A percentile compares a stretch with the other conserved stretches of the same genome.
Evolutionary conservation across 2,888 invertebrate species (phyloP).

Genomic region (Allolobophora icterica): DNA sequence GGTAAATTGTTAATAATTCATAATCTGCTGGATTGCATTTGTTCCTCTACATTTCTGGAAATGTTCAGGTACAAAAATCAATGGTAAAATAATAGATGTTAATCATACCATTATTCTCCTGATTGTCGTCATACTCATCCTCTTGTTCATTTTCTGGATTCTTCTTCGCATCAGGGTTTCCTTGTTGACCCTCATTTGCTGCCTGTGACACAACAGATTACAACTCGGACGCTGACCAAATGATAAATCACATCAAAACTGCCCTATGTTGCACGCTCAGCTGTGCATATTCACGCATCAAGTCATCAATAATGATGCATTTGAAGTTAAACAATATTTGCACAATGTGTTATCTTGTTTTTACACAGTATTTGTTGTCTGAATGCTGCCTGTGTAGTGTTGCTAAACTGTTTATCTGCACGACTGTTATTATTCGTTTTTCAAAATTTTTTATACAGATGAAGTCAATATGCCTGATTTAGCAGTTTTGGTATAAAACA

Average conservation of each 20-base stretch:
- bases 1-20: no score
- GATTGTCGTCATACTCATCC: not conserved
- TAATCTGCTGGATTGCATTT: no score
- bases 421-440: no score
- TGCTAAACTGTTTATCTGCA: no score
- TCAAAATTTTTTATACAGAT: no score
- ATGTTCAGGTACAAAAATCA: not conserved
- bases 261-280: no score
- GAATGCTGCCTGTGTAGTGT: no score
- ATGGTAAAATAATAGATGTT: not conserved
- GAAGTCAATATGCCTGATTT: no score
- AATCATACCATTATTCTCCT: not conserved
- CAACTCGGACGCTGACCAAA: not conserved
- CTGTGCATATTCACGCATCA: not conserved
- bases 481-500: no score
- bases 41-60: not conserved
- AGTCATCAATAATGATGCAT: no score
- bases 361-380: no score
- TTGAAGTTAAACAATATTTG: not conserved
- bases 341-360: not conserved
- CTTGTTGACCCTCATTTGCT: not conserved
- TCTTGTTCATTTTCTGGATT: not conserved
- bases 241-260: not conserved
- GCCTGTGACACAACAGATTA: not conserved
- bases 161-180: not conserved